Evolutionary conservation across 2,113 vertebrate genomes (phyloP).

Genomic region (Sphyrna mokarran): DNA sequence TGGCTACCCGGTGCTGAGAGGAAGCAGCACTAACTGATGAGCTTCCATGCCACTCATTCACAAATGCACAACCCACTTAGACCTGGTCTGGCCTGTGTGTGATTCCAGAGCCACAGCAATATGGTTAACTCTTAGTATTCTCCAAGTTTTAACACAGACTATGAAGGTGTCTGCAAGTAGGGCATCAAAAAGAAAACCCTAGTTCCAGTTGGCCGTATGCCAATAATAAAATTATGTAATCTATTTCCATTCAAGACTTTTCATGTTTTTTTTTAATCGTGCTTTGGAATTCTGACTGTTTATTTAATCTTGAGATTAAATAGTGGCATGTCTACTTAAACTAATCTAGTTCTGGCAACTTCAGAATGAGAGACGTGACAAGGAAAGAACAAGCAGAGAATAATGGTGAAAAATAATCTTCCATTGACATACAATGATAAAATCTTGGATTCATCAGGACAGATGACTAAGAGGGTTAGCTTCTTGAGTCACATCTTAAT

Average conservation of each 20-base stretch:
- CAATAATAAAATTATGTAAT: not conserved
- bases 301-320: not conserved
- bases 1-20: too few relatives aligned
- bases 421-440: not conserved
- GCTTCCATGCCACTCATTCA: too few relatives aligned
- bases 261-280: not conserved
- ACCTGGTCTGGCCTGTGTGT: too few relatives aligned
- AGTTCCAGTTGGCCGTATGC: not conserved
- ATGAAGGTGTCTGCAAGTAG: not conserved
- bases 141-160: not conserved
- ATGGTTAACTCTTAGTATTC: too few relatives aligned
- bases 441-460: not conserved
- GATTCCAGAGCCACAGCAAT: too few relatives aligned
- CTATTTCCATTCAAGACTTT: not conserved
- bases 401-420: not conserved
- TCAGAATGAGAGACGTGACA: not conserved
- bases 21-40: too few relatives aligned
- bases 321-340: not conserved
- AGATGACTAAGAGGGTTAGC: not conserved
- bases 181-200: not conserved
- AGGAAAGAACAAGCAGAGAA: not conserved
- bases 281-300: not conserved
- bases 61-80: not conserved
- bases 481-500: slow-evolving; percentile 8
- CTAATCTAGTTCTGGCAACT: not conserved